A percentile compares a stretch with the other conserved stretches of the same genome.
These are phyloP conservation scores for Drosophila sordidula DNA, from an alignment of 2,888 invertebrate species.

Conservation along the genomic window DNA sequence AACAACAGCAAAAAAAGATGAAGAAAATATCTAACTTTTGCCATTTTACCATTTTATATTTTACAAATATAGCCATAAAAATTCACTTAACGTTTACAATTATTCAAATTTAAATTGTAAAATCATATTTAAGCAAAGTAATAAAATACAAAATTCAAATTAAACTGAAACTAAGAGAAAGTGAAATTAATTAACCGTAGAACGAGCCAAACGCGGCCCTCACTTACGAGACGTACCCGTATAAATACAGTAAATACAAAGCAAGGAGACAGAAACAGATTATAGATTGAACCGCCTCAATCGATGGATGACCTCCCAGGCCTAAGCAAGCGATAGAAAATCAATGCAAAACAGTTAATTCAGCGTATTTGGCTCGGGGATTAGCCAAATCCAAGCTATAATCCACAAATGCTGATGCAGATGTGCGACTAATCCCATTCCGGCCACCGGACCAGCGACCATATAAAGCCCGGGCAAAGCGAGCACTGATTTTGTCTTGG, in stretches of 20 bases:
- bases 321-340: conserved; percentile 25
- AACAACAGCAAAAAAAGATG: too few species aligned
- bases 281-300: conserved; percentile 8
- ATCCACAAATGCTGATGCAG: conserved; percentile 50
- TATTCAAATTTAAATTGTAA: too few species aligned
- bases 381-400: conserved; percentile 63
- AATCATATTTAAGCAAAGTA: too few species aligned
- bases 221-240: not conserved
- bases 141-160: not conserved
- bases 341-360: conserved; percentile 55
- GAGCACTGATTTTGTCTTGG: conserved; percentile 68
- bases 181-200: not conserved
- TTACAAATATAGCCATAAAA: too few species aligned
- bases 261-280: conserved; percentile 11
- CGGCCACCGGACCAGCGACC: conserved; percentile 1
- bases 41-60: too few species aligned
- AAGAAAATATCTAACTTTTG: too few species aligned
- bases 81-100: too few species aligned
- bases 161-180: not conserved
- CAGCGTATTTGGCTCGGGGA: conserved; percentile 55
- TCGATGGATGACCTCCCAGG: conserved; percentile 19
- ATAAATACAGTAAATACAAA: not conserved
- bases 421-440: conserved; percentile 63
- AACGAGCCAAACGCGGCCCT: too few species aligned
- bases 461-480: conserved; percentile 45